Conservation (phyloP, 2,888 invertebrate genomes). For the Ophion obscuratus region DNA sequence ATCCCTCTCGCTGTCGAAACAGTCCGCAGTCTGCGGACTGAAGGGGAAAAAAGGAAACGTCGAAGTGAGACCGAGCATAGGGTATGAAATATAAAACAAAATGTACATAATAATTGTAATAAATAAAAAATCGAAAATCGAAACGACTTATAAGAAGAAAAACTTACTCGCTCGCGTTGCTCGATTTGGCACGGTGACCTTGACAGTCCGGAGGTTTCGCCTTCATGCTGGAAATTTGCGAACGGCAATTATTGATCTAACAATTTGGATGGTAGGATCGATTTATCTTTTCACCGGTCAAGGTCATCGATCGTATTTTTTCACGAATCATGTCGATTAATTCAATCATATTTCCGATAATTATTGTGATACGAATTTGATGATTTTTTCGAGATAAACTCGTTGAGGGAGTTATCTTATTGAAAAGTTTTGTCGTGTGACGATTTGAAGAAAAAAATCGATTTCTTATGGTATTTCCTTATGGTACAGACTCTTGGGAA, state of each 20-base stretch:
- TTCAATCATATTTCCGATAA: not conserved
- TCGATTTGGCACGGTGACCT: constrained; percentile 64
- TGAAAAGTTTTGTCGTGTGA: not conserved
- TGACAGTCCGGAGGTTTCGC: constrained; percentile 69
- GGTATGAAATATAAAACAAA: constrained; percentile 18
- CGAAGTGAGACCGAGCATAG: not conserved
- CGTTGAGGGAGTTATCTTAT: not conserved
- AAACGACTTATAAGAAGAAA: not conserved
- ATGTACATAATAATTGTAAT: constrained; percentile 20
- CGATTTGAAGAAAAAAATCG: too few relatives aligned
- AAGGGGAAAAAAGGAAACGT: constrained; percentile 29
- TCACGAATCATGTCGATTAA: too few relatives aligned
- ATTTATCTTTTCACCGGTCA: not conserved
- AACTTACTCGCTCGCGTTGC: constrained; percentile 69
- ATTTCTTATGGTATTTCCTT: too few relatives aligned
- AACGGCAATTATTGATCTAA: not conserved
- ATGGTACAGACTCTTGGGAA: too few relatives aligned
- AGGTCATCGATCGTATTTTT: too few relatives aligned
- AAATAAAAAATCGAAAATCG: not conserved
- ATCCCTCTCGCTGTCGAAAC: constrained; percentile 60
- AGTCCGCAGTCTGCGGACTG: constrained; percentile 56
- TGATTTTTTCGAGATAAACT: not conserved
- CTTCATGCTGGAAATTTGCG: constrained; percentile 67
- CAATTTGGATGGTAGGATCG: not conserved
- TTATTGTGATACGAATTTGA: not conserved